Evolutionary conservation across 1,140 invertebrate species (phyloP).

Genomic region (Zophobas morio): DNA sequence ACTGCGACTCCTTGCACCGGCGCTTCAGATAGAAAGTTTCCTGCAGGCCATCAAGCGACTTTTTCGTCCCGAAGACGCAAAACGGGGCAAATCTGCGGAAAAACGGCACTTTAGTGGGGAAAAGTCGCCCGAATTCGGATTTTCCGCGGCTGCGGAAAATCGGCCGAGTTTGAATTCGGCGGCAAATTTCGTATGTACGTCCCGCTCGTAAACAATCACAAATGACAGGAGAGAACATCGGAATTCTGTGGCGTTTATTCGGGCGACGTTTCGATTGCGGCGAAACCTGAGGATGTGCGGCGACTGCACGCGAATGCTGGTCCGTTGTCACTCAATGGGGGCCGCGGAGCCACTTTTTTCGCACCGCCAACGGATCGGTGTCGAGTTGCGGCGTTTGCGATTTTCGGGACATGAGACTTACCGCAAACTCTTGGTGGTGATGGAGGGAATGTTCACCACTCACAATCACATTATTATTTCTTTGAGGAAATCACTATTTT

Average conservation of each 20-base stretch:
- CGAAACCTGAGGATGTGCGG: no score
- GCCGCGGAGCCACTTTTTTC: constrained; percentile 10
- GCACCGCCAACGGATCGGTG: constrained; percentile 8
- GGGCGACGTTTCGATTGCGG: no score
- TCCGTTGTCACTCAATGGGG: background rate
- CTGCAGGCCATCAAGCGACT: constrained; percentile 30
- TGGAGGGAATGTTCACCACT: background rate
- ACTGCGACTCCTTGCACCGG: constrained; percentile 26
- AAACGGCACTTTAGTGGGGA: background rate
- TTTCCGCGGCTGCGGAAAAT: background rate
- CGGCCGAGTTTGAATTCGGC: constrained; percentile 60
- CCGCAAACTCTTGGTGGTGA: background rate
- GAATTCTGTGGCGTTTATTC: background rate
- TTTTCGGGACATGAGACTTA: background rate
- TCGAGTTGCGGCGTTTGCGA: background rate
- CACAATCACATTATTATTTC: constrained; percentile 57
- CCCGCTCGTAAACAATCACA: constrained; percentile 64
- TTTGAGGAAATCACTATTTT: constrained; percentile 46
- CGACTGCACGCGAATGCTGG: background rate
- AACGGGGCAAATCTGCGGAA: no score
- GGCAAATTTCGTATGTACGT: constrained; percentile 57
- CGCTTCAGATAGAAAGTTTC: constrained; percentile 30
- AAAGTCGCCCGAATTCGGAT: background rate
- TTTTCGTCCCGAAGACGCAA: background rate
- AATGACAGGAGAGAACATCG: constrained; percentile 59